phyloP scores from a whole-genome alignment of 2,797 vertebrate species.

The Lagodon rhomboides region DNA sequence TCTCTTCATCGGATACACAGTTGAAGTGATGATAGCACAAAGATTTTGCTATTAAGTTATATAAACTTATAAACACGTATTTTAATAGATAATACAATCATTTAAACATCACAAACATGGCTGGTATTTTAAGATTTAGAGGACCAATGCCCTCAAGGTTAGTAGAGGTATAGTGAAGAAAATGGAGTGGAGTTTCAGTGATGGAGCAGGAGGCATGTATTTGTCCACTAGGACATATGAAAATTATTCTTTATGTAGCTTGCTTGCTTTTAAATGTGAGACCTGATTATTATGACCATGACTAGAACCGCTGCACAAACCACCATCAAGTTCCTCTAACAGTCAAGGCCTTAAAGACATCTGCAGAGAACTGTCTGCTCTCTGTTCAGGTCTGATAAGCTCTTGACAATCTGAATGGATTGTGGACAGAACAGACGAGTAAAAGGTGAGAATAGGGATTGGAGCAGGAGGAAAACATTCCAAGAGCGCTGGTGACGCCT shows the following conservation, averaged over 20 bases:
- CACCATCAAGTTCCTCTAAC: background rate
- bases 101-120: background rate
- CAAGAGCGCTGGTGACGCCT: background rate
- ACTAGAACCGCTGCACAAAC: background rate
- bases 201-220: background rate
- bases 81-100: background rate
- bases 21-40: background rate
- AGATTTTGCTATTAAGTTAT: background rate
- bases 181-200: slow-evolving; percentile 2
- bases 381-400: slow-evolving; percentile 9
- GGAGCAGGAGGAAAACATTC: slow-evolving; percentile 2
- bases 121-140: slow-evolving; percentile 5
- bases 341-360: background rate
- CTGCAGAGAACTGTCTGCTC: background rate
- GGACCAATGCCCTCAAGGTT: background rate
- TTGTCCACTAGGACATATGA: background rate
- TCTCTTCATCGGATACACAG: background rate
- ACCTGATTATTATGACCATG: background rate
- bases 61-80: background rate
- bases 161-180: background rate
- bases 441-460: slow-evolving; percentile 22
- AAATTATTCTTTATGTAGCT: background rate
- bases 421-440: slow-evolving; percentile 14
- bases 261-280: background rate
- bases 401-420: slow-evolving; percentile 17